Conservation (phyloP, 2,888 invertebrate species). For the Lucinisca nassula region DNA sequence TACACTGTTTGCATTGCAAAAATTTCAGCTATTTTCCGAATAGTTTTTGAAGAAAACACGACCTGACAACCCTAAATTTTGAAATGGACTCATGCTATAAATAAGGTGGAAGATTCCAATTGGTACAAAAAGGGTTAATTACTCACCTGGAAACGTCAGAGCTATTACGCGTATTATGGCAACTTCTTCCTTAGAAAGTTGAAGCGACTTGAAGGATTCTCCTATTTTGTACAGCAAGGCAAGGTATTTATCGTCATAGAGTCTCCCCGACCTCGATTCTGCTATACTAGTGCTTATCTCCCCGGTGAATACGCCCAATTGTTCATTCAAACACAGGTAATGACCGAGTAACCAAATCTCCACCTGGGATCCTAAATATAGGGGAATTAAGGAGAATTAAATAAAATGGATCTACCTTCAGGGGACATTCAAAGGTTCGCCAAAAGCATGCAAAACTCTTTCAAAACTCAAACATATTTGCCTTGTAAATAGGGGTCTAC, state of each 20-base stretch:
- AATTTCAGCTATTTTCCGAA: too few species aligned
- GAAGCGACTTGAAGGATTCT: not conserved
- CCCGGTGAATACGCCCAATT: conserved; percentile 37
- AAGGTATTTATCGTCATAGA: not conserved
- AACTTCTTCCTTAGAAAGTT: not conserved
- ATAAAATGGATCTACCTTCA: too few species aligned
- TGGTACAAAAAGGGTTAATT: not conserved
- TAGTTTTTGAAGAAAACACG: too few species aligned
- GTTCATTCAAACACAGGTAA: conserved; percentile 50
- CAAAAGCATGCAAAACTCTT: too few species aligned
- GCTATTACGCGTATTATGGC: not conserved
- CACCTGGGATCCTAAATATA: conserved; percentile 56
- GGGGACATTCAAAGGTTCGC: too few species aligned
- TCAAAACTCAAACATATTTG: too few species aligned
- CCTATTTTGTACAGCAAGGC: not conserved
- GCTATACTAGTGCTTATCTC: not conserved
- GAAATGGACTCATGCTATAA: too few species aligned
- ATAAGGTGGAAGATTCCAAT: too few species aligned
- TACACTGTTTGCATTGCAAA: too few species aligned
- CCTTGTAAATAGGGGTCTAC: too few species aligned
- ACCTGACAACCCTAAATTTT: too few species aligned
- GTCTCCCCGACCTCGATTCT: not conserved
- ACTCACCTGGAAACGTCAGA: not conserved
- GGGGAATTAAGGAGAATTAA: not conserved
- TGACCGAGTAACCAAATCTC: conserved; percentile 69